Evolutionary conservation across 2,113 vertebrate genomes (phyloP).

Genomic region (Phaethon lepturus): DNA sequence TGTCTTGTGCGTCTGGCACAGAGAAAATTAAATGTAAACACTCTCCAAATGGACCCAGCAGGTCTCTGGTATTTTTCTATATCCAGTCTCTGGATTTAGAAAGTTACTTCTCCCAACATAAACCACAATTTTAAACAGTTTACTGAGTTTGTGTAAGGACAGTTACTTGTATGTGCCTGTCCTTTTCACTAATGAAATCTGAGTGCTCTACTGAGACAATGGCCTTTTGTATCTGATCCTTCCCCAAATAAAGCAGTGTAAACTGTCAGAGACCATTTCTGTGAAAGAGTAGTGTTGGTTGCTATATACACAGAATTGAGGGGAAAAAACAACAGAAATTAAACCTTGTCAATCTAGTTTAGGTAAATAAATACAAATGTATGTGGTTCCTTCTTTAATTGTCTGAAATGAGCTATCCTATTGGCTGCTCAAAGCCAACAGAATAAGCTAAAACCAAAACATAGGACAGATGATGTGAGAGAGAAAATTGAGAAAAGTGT

Average conservation of each 20-base stretch:
- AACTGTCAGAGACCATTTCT: background rate
- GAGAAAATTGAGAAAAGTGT: background rate
- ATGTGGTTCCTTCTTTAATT: background rate
- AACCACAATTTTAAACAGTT: background rate
- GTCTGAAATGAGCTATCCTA: background rate
- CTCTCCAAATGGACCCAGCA: background rate
- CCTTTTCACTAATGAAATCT: background rate
- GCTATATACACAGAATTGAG: background rate
- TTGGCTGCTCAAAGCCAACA: background rate
- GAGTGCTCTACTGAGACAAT: background rate
- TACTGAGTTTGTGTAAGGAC: background rate
- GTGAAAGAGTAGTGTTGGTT: background rate
- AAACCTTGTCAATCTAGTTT: background rate
- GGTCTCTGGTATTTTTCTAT: background rate
- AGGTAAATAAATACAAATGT: background rate
- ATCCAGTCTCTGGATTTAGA: background rate
- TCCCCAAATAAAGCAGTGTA: background rate
- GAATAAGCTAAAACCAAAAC: background rate
- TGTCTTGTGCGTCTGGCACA: background rate
- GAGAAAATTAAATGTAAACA: background rate
- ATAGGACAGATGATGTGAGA: background rate
- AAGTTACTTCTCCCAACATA: background rate
- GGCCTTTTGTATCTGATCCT: background rate
- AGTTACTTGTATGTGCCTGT: background rate
- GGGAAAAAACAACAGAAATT: background rate